These are phyloP conservation scores for Cyanistes caeruleus DNA, from an alignment of 2,113 vertebrate species.

Conservation along the genomic window DNA sequence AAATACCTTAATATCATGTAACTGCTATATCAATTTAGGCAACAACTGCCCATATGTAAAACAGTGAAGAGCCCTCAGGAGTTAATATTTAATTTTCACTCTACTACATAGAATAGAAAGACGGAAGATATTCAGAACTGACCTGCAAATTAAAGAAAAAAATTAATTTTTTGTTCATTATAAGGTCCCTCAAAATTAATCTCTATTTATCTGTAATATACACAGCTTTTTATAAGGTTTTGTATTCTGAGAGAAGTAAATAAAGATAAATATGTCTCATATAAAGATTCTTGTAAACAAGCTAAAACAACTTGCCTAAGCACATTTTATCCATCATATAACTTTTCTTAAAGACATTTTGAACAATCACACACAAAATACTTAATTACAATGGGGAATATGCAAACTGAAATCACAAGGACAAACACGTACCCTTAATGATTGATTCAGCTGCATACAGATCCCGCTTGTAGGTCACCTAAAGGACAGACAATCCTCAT, in stretches of 20 bases:
- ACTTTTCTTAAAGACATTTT: slow-evolving; percentile 55
- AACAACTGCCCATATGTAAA: neutral
- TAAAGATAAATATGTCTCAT: slow-evolving; percentile 9
- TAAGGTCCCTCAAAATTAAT: neutral
- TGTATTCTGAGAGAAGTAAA: neutral
- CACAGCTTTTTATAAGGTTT: neutral
- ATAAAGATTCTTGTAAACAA: slow-evolving; percentile 7
- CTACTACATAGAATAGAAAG: neutral
- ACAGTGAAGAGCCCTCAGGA: neutral
- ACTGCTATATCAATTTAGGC: neutral
- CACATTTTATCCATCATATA: slow-evolving; percentile 6
- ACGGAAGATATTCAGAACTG: neutral
- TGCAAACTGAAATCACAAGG: slow-evolving; percentile 52
- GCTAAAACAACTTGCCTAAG: neutral
- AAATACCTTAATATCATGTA: neutral
- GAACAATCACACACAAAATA: slow-evolving; percentile 13
- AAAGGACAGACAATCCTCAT: slow-evolving; percentile 74
- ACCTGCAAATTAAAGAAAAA: neutral
- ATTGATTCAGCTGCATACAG: slow-evolving; percentile 92
- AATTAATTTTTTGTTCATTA: neutral
- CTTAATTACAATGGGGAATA: slow-evolving; percentile 33
- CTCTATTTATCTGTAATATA: neutral
- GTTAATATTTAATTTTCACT: neutral
- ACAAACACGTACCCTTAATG: slow-evolving; percentile 89
- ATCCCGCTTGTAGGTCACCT: slow-evolving; percentile 97